Conservation (phyloP, 2,888 invertebrate genomes). For the Acleris holmiana region DNA sequence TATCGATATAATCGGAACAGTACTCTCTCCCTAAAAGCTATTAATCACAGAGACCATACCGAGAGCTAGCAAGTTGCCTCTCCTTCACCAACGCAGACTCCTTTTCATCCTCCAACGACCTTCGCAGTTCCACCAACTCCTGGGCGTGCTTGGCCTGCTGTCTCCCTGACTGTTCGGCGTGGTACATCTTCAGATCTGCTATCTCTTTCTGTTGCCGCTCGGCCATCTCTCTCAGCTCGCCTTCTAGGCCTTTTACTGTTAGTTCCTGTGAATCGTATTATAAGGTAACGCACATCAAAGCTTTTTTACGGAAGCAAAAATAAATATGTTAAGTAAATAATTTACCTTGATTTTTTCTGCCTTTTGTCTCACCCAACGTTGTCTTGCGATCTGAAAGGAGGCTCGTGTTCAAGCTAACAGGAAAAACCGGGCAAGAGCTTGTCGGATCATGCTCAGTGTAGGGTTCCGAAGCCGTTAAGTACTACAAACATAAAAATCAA, state of each 20-base stretch:
- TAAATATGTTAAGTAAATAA: neutral
- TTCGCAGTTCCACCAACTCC: conserved; percentile 81
- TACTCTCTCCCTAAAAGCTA: too few relatives aligned
- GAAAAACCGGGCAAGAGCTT: too few relatives aligned
- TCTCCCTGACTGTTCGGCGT: conserved; percentile 70
- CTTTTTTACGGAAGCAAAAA: too few relatives aligned
- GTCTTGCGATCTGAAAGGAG: conserved; percentile 74
- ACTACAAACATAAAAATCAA: too few relatives aligned
- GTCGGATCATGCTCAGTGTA: too few relatives aligned
- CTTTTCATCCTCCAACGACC: conserved; percentile 76
- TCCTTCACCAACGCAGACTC: conserved; percentile 74
- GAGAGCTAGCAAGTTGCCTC: conserved; percentile 72
- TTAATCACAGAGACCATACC: conserved; percentile 56
- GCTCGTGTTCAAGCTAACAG: neutral
- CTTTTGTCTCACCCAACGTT: conserved; percentile 93
- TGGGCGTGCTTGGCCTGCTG: conserved; percentile 71
- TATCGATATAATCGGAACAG: too few relatives aligned
- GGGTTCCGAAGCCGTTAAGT: too few relatives aligned
- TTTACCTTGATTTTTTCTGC: conserved; percentile 93
- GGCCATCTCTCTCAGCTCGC: conserved; percentile 92
- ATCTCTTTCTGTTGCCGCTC: conserved; percentile 88
- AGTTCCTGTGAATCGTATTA: conserved; percentile 84
- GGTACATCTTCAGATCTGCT: conserved; percentile 76
- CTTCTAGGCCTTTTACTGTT: conserved; percentile 94
- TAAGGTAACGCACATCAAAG: too few relatives aligned